Evolutionary conservation across 1,140 invertebrate species (phyloP).

Genomic region (Teleogryllus occipitalis): DNA sequence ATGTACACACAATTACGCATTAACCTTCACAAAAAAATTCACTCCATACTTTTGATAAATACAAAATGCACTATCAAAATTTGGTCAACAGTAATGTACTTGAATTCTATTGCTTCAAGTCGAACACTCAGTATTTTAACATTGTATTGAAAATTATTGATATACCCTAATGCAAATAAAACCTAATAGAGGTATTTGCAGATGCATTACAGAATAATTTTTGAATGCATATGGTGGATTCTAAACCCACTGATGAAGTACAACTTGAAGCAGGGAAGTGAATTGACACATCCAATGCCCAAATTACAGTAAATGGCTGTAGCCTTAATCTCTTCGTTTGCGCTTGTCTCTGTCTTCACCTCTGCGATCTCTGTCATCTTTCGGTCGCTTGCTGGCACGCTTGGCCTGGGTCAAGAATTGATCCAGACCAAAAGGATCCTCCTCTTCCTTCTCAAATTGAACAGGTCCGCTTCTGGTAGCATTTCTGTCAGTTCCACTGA

Average conservation of each 20-base stretch:
- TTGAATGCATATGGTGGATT: too few relatives aligned
- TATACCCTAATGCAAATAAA: too few relatives aligned
- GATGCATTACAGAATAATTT: too few relatives aligned
- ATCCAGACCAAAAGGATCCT: constrained; percentile 96
- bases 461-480: constrained; percentile 81
- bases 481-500: constrained; percentile 76
- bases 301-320: not conserved
- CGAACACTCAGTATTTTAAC: not conserved
- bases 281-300: not conserved
- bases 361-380: constrained; percentile 36
- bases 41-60: too few relatives aligned
- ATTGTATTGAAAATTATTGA: not conserved
- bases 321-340: constrained; percentile 33
- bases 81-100: too few relatives aligned
- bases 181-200: too few relatives aligned
- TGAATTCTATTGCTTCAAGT: not conserved
- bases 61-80: too few relatives aligned
- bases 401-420: constrained; percentile 97
- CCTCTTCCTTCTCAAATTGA: constrained; percentile 87
- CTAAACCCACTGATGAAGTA: too few relatives aligned
- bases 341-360: constrained; percentile 37
- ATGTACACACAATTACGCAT: too few relatives aligned
- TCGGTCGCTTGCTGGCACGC: constrained; percentile 55
- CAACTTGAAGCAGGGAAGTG: too few relatives aligned
- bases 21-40: too few relatives aligned